phyloP scores from a whole-genome alignment of 2,797 vertebrate species.

The Gephyroberyx darwinii region DNA sequence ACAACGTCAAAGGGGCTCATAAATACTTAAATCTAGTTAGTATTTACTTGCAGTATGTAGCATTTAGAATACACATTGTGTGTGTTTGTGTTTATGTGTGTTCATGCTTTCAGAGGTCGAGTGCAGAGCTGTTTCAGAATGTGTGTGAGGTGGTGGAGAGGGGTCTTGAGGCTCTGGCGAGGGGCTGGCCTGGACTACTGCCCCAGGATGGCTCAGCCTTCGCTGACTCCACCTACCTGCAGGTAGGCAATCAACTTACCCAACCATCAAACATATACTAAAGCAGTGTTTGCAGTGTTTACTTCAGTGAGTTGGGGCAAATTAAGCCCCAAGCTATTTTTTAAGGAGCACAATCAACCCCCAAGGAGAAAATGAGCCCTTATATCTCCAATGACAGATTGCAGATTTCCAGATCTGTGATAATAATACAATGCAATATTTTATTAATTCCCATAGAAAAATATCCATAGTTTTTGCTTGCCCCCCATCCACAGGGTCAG shows the following conservation, averaged over 20 bases:
- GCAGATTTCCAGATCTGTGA: no score
- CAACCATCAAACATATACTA: background rate
- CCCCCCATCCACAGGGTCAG: no score
- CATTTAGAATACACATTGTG: background rate
- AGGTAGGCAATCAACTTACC: constrained; percentile 74
- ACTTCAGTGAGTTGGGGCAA: no score
- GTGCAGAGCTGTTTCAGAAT: constrained; percentile 79
- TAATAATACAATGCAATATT: no score
- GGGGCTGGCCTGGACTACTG: constrained; percentile 57
- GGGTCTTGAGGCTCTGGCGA: constrained; percentile 79
- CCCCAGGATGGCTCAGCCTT: constrained; percentile 74
- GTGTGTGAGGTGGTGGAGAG: constrained; percentile 82
- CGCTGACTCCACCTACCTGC: constrained; percentile 82
- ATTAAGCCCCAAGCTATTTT: no score
- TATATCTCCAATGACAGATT: no score
- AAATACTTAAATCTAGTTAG: no score
- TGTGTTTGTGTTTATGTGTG: constrained; percentile 28
- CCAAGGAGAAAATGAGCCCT: no score
- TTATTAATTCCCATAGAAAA: no score
- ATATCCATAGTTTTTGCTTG: no score
- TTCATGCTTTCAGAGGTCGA: constrained; percentile 72
- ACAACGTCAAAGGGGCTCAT: no score
- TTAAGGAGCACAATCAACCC: no score
- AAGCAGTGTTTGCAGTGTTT: background rate
- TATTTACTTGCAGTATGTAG: background rate